A percentile compares a stretch with the other conserved stretches of the same genome.
Conservation (phyloP, 2,888 invertebrate species). For the Cerceris ruficornis region DNA sequence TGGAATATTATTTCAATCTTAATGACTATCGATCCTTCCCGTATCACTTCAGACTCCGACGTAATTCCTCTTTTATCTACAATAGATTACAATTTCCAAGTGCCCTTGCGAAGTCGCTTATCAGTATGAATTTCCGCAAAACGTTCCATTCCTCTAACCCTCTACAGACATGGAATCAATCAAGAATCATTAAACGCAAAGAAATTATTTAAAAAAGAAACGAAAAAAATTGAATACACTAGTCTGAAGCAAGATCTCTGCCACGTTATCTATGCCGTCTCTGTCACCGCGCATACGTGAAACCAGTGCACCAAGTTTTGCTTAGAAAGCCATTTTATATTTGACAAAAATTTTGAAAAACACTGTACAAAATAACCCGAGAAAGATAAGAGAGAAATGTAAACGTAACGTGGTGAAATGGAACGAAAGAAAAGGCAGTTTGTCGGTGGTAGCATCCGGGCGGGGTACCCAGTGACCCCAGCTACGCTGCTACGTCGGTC, state of each 20-base stretch:
- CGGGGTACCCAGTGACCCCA: slow-evolving; percentile 69
- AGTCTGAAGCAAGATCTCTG: too few relatives aligned
- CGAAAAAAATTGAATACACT: not conserved
- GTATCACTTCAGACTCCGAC: too few relatives aligned
- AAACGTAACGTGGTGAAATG: not conserved
- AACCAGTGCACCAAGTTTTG: not conserved
- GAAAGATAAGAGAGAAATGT: not conserved
- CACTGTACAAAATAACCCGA: not conserved
- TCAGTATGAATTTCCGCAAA: too few relatives aligned
- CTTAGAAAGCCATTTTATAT: not conserved
- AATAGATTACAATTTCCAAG: too few relatives aligned
- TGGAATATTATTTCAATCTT: too few relatives aligned
- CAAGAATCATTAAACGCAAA: not conserved
- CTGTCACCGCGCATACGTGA: not conserved
- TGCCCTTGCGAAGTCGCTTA: too few relatives aligned
- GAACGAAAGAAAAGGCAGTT: slow-evolving; percentile 6
- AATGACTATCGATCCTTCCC: too few relatives aligned
- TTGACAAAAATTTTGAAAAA: not conserved
- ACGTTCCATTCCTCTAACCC: too few relatives aligned
- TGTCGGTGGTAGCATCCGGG: slow-evolving; percentile 45
- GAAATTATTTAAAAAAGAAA: not conserved
- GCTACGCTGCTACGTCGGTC: slow-evolving; percentile 67
- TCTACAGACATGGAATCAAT: too few relatives aligned
- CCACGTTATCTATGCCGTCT: not conserved
- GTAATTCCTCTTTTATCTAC: too few relatives aligned